phyloP scores from a whole-genome alignment of 2,797 vertebrate species.

The Sitta carolinensis region DNA sequence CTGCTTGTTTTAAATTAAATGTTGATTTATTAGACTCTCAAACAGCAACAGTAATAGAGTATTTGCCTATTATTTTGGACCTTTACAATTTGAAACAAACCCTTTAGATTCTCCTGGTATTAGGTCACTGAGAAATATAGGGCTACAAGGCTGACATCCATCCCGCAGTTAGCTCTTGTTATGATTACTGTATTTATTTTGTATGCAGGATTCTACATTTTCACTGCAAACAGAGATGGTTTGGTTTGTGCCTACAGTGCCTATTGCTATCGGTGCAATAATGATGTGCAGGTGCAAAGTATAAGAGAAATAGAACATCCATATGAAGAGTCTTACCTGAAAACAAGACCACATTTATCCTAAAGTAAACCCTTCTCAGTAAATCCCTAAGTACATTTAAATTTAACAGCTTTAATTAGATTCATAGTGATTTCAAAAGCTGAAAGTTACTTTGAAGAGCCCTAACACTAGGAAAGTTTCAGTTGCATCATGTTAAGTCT shows the following conservation, averaged over 20 bases:
- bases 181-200: neutral
- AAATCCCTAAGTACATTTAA: neutral
- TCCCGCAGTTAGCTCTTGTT: neutral
- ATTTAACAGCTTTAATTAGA: neutral
- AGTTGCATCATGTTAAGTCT: neutral
- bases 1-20: conserved; percentile 1
- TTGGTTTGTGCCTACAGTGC: neutral
- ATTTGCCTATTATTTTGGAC: neutral
- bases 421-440: neutral
- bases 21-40: neutral
- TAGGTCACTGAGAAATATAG: neutral
- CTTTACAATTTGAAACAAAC: neutral
- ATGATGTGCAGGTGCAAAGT: neutral
- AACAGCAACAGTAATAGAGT: neutral
- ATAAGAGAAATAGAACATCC: neutral
- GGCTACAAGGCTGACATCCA: neutral
- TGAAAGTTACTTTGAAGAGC: neutral
- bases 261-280: neutral
- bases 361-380: neutral
- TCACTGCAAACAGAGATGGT: neutral
- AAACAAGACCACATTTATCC: neutral
- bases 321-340: neutral
- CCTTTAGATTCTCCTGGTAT: neutral
- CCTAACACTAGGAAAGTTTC: neutral
- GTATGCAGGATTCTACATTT: neutral